These are phyloP conservation scores for Simalia tracyae DNA, from an alignment of 2,797 vertebrate species.

Conservation along the genomic window DNA sequence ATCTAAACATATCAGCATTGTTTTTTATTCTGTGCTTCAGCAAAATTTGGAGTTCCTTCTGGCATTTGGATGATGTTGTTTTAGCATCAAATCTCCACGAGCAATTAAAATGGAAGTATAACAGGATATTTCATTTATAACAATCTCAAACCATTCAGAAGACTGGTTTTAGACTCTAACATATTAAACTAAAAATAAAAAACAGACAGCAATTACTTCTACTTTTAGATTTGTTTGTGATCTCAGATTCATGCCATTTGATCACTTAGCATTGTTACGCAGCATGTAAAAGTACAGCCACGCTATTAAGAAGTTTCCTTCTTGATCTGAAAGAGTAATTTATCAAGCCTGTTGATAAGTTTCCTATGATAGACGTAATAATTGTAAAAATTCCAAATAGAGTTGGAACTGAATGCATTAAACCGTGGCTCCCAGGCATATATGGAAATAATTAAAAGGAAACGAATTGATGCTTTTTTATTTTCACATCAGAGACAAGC, in stretches of 20 bases:
- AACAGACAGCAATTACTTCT: neutral
- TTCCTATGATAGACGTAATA: neutral
- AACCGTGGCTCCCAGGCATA: neutral
- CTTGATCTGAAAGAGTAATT: neutral
- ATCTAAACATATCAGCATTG: neutral
- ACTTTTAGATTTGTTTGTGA: neutral
- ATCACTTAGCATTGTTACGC: neutral
- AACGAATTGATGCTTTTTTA: neutral
- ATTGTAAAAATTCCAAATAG: neutral
- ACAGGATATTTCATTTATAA: neutral
- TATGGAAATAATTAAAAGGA: slow-evolving; percentile 12
- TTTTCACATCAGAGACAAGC: neutral
- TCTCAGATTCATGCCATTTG: neutral
- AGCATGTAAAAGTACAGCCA: neutral
- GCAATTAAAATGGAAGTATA: neutral
- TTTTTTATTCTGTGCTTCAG: neutral
- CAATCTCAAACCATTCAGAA: neutral
- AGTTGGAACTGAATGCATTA: neutral
- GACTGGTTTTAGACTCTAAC: neutral
- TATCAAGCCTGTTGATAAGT: neutral
- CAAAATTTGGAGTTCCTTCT: neutral
- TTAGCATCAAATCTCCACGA: neutral
- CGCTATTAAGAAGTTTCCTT: neutral
- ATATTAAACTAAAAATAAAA: neutral
- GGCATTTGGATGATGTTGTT: neutral